Evolutionary conservation across 2,888 invertebrate genomes (phyloP), one percentile per base, ranked within the genome.

Genomic region (Epicampocera succincta): DNA sequence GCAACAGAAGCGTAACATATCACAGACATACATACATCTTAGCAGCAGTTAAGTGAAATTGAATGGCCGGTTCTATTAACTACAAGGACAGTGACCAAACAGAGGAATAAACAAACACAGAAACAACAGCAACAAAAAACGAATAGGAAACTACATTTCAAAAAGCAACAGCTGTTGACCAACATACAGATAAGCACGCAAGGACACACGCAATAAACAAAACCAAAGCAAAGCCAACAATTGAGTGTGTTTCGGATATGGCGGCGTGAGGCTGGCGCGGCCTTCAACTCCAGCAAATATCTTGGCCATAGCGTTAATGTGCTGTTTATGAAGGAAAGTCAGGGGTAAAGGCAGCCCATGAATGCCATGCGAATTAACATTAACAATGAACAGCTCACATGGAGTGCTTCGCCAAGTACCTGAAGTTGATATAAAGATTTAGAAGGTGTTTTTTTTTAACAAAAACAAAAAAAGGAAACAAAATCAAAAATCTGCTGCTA

Each of bases 1-100:
- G 54, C 73, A 63, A 29, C 38, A 46, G 19, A 0, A 63, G 44
- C 15, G 38, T 42, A 58, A 38, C 60, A 38, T 73, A 68, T 56
- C 68, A 73, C 63, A 68, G 72, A 68, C 17, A 77, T 73, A n/a
- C n/a, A n/a, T n/a, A n/a, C n/a, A 65, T 73, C 68, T 73, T 46
- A 44, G 46, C 50, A 73, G 29, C 44, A 73, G 63, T 69, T 81
- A 81, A 81, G 79, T 76, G 56, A 79, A 79, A 75, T 76, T 79
- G 56, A 83, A 79, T 76, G 68, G 71, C 79, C 61, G 40, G 69
- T 46, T 56, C 78, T 68, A 69, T 75, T 79, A 79, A 83, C 71
- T 66, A 40, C 50, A 69, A 79, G 54, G 33, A 71, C 46, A 78
- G 58, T 48, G 40, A 38, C 48, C 63, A 78, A 40, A 17, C 1